Conservation (phyloP, 2,113 vertebrate genomes). For the Eublepharis macularius region DNA sequence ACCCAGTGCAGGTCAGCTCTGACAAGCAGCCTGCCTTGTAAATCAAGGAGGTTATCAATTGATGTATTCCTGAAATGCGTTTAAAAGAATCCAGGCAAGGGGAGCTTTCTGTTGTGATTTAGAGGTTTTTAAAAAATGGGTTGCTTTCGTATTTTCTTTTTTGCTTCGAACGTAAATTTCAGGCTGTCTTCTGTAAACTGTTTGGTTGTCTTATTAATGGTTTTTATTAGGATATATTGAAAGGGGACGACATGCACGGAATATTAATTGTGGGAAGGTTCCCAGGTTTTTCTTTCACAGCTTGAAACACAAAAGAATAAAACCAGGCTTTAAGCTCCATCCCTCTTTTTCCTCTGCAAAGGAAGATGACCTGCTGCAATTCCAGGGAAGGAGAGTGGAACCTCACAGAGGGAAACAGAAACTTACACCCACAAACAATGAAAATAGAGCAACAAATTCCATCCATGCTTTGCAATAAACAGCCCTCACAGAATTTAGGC, state of each 20-base stretch:
- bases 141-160: background rate
- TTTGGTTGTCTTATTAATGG: background rate
- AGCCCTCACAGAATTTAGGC: background rate
- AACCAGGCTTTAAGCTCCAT: background rate
- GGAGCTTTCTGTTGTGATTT: background rate
- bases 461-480: no score
- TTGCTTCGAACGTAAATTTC: background rate
- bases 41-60: slow-evolving; percentile 36
- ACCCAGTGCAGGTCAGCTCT: slow-evolving; percentile 54
- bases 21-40: slow-evolving; percentile 58
- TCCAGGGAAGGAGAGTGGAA: no score
- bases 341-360: no score
- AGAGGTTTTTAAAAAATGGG: background rate
- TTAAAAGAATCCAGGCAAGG: slow-evolving; percentile 24
- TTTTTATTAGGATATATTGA: background rate
- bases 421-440: no score
- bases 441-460: no score
- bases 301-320: background rate
- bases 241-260: background rate
- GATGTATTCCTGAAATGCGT: slow-evolving; percentile 38
- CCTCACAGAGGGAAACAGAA: no score
- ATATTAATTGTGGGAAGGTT: background rate
- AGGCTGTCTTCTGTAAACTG: background rate
- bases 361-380: background rate
- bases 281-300: background rate